Evolutionary conservation across 2,888 invertebrate species (phyloP).

Genomic region (Parochlus steinenii): DNA sequence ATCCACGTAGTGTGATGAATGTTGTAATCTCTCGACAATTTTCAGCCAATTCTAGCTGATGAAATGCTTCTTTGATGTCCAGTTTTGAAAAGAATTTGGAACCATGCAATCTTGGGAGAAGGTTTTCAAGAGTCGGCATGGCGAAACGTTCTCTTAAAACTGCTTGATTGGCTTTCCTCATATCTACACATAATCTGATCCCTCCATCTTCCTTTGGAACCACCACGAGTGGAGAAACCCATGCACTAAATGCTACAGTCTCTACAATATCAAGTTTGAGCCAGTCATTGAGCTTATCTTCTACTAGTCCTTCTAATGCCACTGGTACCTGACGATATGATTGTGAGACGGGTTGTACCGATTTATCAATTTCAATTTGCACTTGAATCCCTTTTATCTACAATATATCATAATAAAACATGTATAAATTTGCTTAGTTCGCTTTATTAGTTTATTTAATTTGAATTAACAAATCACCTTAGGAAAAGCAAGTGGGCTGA

Average conservation of each 20-base stretch:
- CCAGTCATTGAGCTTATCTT: slow-evolving; percentile 16
- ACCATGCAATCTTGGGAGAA: slow-evolving; percentile 16
- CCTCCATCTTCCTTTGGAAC: slow-evolving; percentile 20
- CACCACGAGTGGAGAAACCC: slow-evolving; percentile 23
- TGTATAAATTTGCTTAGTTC: slow-evolving; percentile 8
- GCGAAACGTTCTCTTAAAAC: slow-evolving; percentile 17
- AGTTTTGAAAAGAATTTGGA: slow-evolving; percentile 19
- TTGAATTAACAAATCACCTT: too few relatives aligned
- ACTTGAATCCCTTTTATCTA: slow-evolving; percentile 19
- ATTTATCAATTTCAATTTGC: slow-evolving; percentile 17
- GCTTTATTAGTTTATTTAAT: too few relatives aligned
- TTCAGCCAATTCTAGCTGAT: slow-evolving; percentile 22
- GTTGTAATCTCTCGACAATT: slow-evolving; percentile 23
- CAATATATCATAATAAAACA: slow-evolving; percentile 13
- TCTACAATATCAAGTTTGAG: slow-evolving; percentile 20
- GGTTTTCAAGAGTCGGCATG: slow-evolving; percentile 18
- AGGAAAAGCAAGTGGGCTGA: too few relatives aligned
- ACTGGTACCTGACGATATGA: slow-evolving; percentile 20
- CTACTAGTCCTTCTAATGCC: slow-evolving; percentile 16
- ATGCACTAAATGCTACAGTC: too few relatives aligned
- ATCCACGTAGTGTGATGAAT: slow-evolving; percentile 22
- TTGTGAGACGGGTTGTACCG: slow-evolving; percentile 20
- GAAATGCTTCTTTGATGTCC: slow-evolving; percentile 23
- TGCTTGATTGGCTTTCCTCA: slow-evolving; percentile 22
- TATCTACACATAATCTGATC: slow-evolving; percentile 23